Percentiles rank a stretch among this genome's conserved stretches.
Evolutionary conservation across 1,140 invertebrate genomes (phyloP).

Genomic region (Zaprionus lachaisei): DNA sequence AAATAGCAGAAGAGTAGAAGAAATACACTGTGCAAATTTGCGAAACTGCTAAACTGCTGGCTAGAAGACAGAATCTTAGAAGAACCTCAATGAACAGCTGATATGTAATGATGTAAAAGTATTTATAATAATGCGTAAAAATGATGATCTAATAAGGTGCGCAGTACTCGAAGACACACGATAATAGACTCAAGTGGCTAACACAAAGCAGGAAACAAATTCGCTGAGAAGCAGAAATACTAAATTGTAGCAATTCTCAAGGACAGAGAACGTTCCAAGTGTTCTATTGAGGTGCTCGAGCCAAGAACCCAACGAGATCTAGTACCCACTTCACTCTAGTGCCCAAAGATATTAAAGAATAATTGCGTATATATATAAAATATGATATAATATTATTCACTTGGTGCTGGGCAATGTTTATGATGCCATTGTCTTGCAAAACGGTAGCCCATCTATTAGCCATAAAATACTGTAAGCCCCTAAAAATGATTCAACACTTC

Average conservation of each 20-base stretch:
- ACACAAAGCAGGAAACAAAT: slow-evolving; percentile 52
- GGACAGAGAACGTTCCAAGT: slow-evolving; percentile 49
- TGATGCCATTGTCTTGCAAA: slow-evolving; percentile 15
- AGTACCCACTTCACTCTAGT: slow-evolving; percentile 3
- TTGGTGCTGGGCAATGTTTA: neutral
- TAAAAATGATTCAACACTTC: slow-evolving; percentile 44
- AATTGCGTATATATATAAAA: neutral
- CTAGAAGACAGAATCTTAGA: neutral
- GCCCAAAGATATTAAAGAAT: neutral
- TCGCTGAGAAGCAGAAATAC: slow-evolving; percentile 14
- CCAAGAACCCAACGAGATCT: slow-evolving; percentile 30
- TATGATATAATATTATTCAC: slow-evolving; percentile 5
- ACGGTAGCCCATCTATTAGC: slow-evolving; percentile 27
- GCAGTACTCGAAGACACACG: slow-evolving; percentile 8
- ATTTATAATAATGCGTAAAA: neutral
- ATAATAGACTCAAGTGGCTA: slow-evolving; percentile 50
- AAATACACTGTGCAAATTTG: neutral
- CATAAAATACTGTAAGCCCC: slow-evolving; percentile 11
- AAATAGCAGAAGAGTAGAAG: slow-evolving; percentile 25
- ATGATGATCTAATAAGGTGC: slow-evolving; percentile 23
- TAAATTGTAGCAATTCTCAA: slow-evolving; percentile 55
- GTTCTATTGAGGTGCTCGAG: slow-evolving; percentile 34
- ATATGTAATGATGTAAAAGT: neutral
- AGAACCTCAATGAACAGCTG: no score
- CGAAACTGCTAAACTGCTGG: neutral